These are phyloP conservation scores for Astropecten irregularis DNA, from an alignment of 53 echinoderm and acorn worm species.

Conservation along the genomic window DNA sequence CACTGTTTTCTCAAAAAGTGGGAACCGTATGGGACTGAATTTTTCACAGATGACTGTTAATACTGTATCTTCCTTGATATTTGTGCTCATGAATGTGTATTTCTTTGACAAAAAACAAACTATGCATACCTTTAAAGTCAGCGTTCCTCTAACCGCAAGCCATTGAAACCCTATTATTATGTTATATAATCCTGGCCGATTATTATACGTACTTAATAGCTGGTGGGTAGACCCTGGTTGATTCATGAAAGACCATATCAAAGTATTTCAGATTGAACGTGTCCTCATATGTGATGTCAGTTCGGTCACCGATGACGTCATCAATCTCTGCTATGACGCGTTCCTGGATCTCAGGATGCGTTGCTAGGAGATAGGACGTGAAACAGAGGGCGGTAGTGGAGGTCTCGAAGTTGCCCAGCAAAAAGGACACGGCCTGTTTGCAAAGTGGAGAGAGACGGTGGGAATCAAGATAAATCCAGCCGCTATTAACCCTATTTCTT, in stretches of 20 bases:
- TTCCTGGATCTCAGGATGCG: conserved; percentile 49
- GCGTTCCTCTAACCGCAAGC: background rate
- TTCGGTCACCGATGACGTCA: conserved; percentile 5
- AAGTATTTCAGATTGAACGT: conserved; percentile 18
- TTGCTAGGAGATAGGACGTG: conserved; percentile 31
- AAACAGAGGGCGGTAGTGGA: conserved; percentile 36
- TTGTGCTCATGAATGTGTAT: too few relatives aligned
- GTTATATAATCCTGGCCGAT: too few relatives aligned
- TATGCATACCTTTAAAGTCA: background rate
- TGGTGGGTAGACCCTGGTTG: conserved; percentile 43
- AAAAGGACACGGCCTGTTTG: conserved; percentile 34
- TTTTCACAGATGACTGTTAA: too few relatives aligned
- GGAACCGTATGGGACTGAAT: too few relatives aligned
- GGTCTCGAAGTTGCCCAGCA: conserved; percentile 40
- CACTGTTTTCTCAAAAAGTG: too few relatives aligned
- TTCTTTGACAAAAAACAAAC: too few relatives aligned
- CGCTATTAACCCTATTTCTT: too few relatives aligned
- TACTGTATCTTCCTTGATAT: too few relatives aligned
- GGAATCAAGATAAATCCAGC: too few relatives aligned
- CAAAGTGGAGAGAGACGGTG: too few relatives aligned
- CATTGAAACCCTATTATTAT: background rate
- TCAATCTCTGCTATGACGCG: conserved; percentile 47
- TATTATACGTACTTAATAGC: conserved; percentile 19
- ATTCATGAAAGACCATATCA: conserved; percentile 42
- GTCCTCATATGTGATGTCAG: conserved; percentile 10